phyloP scores from a whole-genome alignment of 2,113 vertebrate genomes.

The Equus quagga region DNA sequence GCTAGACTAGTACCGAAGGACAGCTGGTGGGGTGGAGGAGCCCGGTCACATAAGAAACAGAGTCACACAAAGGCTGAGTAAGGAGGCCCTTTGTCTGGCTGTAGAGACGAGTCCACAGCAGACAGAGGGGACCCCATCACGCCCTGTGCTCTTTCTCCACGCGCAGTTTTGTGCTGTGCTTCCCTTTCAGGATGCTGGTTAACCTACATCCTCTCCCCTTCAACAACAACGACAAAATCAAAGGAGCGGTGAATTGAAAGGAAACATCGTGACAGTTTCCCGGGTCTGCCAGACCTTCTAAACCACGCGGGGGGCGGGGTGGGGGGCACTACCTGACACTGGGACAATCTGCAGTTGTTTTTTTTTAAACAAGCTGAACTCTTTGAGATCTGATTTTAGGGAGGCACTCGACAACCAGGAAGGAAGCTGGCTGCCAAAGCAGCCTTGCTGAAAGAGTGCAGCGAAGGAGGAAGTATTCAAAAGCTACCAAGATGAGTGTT shows the following conservation, averaged over 20 bases:
- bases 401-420: conserved; percentile 76
- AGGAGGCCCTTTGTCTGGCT: conserved; percentile 73
- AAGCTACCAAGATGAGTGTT: conserved; percentile 55
- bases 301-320: not conserved
- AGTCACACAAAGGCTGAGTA: not conserved
- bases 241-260: not conserved
- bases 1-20: not conserved
- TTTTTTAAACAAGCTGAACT: conserved; percentile 39
- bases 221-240: not conserved
- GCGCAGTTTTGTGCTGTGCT: conserved; percentile 28
- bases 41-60: not conserved
- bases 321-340: not conserved
- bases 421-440: conserved; percentile 84
- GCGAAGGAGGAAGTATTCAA: conserved; percentile 84
- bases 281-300: not conserved
- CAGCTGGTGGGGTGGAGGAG: too few relatives aligned
- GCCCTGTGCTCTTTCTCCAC: conserved; percentile 73
- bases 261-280: not conserved
- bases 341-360: not conserved
- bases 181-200: conserved; percentile 70
- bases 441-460: conserved; percentile 73
- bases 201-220: conserved; percentile 18
- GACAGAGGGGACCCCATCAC: conserved; percentile 77
- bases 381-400: conserved; percentile 78
- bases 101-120: conserved; percentile 74